Conservation (phyloP, 2,113 vertebrate genomes). For the Tachycineta bicolor region DNA sequence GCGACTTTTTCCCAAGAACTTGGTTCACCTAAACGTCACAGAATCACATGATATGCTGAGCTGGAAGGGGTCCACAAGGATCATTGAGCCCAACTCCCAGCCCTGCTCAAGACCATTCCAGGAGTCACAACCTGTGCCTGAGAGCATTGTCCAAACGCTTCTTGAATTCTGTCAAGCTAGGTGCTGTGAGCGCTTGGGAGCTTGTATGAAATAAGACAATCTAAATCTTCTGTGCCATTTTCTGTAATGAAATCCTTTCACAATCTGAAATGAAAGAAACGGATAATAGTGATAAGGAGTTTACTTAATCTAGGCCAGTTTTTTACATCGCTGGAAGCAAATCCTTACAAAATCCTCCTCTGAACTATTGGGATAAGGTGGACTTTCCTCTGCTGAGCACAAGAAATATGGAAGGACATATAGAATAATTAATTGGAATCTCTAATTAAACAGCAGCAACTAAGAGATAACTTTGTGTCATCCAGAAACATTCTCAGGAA, state of each 20-base stretch:
- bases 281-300: not conserved
- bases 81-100: not conserved
- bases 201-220: not conserved
- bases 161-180: not conserved
- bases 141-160: not conserved
- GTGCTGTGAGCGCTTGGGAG: not conserved
- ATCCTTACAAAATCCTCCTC: not conserved
- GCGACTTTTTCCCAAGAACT: not conserved
- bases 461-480: constrained; percentile 29
- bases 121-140: not conserved
- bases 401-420: constrained; percentile 7
- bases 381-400: not conserved
- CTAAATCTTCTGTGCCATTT: not conserved
- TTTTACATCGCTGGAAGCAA: not conserved
- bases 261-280: not conserved
- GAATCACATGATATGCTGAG: not conserved
- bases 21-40: not conserved
- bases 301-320: not conserved
- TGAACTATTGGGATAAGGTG: not conserved
- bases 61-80: not conserved
- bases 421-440: constrained; percentile 26
- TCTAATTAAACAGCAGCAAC: constrained; percentile 30
- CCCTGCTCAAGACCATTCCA: not conserved
- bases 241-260: not conserved
- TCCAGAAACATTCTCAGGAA: constrained; percentile 32